Base-by-base conservation (phyloP, 2,797 vertebrate species). In the Antennarius maculatus region DNA sequence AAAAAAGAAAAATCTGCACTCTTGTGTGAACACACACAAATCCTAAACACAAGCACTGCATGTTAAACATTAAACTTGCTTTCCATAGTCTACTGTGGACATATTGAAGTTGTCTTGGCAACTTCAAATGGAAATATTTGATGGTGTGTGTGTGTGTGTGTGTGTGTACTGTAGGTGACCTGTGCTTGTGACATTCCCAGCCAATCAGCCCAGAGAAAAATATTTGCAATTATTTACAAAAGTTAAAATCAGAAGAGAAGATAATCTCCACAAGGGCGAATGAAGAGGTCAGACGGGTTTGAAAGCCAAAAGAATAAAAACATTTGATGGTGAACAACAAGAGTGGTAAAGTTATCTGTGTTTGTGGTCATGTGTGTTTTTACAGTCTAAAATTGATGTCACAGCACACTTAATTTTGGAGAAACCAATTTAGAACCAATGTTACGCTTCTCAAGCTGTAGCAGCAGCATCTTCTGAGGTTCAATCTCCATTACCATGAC, bases 31-130 rank as follows among this genome's bases (percentile, higher is more conserved):
- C 10, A 45, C 34, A 29, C 47, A 52, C 37, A 54, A 29, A 43
- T 5, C 23, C 8, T 7, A 63, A 16, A 11, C 52, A 58, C 67
- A 60, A 16, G 49, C 53, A 15, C 41, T 12, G 61, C 34, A 54
- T 53, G 85, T 86, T 76, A 90, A 92, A 87, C 81, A 91, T 80
- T 89, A 79, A 88, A 70, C 75, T 29, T 58, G 65, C 41, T 72
- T 78, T 85, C 67, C 60, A 69, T 81, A 76, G 80, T 87, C 71
- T 64, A 78, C 77, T 61, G 77, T 58, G 73, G 74, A 74, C 84
- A 72, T 4, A 73, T 34, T 83, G 82, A 31, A 71, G 87, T 81
- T 82, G 54, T 54, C 18, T 66, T 90, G 85, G 88, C 77, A 80
- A 71, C 85, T 53, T 65, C 58, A 71, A 76, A 72, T 77, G 69